Percentiles rank a stretch among this genome's conserved stretches.
phyloP scores from a whole-genome alignment of 2,797 vertebrate genomes.

The Acomys russatus region DNA sequence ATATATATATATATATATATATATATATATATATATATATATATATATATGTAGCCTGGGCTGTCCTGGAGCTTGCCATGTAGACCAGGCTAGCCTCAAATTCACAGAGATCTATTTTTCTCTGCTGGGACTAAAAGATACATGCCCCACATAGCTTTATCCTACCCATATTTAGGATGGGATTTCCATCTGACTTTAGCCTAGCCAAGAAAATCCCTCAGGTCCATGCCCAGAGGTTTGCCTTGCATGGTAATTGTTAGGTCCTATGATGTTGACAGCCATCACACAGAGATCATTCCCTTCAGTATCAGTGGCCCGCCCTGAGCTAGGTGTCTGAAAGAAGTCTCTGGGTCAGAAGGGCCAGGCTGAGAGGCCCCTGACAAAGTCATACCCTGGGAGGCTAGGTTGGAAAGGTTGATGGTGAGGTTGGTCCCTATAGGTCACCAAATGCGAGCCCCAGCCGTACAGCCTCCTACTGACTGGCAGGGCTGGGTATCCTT shows the following conservation, averaged over 20 bases:
- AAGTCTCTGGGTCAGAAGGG: slow-evolving; percentile 87
- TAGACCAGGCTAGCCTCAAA: not conserved
- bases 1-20: no score
- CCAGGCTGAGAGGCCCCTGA: slow-evolving; percentile 90
- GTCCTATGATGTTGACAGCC: not conserved
- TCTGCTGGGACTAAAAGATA: not conserved
- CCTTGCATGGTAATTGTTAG: not conserved
- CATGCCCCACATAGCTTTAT: not conserved
- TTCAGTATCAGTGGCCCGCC: slow-evolving; percentile 95
- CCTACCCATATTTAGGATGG: not conserved
- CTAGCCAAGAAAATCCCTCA: not conserved
- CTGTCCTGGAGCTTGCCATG: not conserved
- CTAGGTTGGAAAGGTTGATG: slow-evolving; percentile 92
- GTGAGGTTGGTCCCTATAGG: slow-evolving; percentile 89
- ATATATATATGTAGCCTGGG: no score
- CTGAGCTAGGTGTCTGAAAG: slow-evolving; percentile 93
- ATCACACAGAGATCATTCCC: slow-evolving; percentile 88
- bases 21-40: no score
- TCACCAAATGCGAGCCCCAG: slow-evolving; percentile 88
- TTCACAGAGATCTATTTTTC: not conserved
- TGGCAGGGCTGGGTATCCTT: slow-evolving; percentile 85
- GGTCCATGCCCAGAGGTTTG: not conserved
- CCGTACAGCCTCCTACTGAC: slow-evolving; percentile 89
- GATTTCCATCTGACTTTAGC: not conserved
- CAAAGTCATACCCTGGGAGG: slow-evolving; percentile 96